Base-by-base conservation (phyloP, 2,113 vertebrate genomes). In the Polyodon spathula region DNA sequence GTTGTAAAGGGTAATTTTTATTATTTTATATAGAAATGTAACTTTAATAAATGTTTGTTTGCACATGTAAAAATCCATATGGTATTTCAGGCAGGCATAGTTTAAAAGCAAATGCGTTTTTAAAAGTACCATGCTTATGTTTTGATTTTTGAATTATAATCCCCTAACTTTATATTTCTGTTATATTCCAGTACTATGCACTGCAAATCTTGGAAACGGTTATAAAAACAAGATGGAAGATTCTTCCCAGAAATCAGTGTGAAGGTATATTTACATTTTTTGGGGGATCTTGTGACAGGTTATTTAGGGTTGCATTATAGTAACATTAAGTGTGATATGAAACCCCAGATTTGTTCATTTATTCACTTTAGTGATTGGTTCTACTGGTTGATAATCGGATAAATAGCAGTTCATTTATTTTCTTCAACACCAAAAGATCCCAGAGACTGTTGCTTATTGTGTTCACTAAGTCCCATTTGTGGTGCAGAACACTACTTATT, bases 171-270 rank as follows among this genome's bases (percentile, higher is more conserved):
- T 17, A 66, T 84, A 57, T 9, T 79, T 60, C 64, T 84, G 52
- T 87, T 89, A 80, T 92, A 85, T 93, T 95, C 82, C 88, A 98
- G 95, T 98, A 98, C 81, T 97, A 98, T 75, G 95, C 94, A 40
- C 89, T 97, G 72, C 95, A 98, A 84, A 98, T 98, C 77, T 86
- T 98, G 80, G 95, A 98, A 86, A 90, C 91, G 1, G 95, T 97
- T 79, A 97, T 97, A 76, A 97, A 97, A 90, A 97, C 95, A 66
- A 91, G 95, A 73, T 98, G 95, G 95, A 98, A 98, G 85, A 94
- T 98, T 81, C 91, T 98, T 52, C 95, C 95, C 6, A 89, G 95
- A 73, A 92, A 93, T 84, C 95, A 98, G 51, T 97, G 94, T 72
- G 94, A 97, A 88, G 95, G 95, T 97, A 95, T 78, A 78, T 37